Conservation (phyloP, 2,113 vertebrate species). For the Thinocorus orbignyianus region DNA sequence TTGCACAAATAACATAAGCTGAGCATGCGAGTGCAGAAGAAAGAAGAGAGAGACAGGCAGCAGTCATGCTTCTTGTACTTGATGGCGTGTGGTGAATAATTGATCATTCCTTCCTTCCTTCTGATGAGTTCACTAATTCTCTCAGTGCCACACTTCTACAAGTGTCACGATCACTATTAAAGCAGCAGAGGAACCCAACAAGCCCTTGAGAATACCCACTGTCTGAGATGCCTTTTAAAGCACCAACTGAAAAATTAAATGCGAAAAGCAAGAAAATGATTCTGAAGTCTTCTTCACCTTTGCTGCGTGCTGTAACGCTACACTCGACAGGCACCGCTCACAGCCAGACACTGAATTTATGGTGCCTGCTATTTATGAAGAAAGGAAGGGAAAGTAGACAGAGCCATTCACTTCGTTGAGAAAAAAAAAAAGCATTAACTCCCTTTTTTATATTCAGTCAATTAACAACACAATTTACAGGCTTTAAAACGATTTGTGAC, state of each 20-base stretch:
- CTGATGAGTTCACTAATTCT: conserved; percentile 69
- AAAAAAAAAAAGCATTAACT: not conserved
- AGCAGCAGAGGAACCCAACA: conserved; percentile 36
- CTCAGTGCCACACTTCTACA: conserved; percentile 45
- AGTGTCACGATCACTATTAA: conserved; percentile 56
- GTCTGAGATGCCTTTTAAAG: conserved; percentile 60
- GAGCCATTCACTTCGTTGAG: not conserved
- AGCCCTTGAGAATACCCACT: conserved; percentile 44
- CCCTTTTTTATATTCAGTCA: not conserved
- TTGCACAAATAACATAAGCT: conserved; percentile 50
- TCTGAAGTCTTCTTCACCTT: conserved; percentile 36
- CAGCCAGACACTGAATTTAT: not conserved
- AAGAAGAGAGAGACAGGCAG: conserved; percentile 9
- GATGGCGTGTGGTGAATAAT: conserved; percentile 71
- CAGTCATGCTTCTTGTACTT: conserved; percentile 39
- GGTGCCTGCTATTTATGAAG: not conserved
- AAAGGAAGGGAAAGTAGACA: not conserved
- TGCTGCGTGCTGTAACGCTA: not conserved
- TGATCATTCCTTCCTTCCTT: conserved; percentile 57
- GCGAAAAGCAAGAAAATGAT: conserved; percentile 60
- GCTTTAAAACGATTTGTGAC: not conserved
- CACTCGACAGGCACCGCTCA: not conserved
- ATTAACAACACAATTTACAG: conserved; percentile 8
- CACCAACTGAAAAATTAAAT: conserved; percentile 68
- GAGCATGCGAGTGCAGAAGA: not conserved